Evolutionary conservation across 2,113 vertebrate species (phyloP).

Genomic region (Carassius auratus): DNA sequence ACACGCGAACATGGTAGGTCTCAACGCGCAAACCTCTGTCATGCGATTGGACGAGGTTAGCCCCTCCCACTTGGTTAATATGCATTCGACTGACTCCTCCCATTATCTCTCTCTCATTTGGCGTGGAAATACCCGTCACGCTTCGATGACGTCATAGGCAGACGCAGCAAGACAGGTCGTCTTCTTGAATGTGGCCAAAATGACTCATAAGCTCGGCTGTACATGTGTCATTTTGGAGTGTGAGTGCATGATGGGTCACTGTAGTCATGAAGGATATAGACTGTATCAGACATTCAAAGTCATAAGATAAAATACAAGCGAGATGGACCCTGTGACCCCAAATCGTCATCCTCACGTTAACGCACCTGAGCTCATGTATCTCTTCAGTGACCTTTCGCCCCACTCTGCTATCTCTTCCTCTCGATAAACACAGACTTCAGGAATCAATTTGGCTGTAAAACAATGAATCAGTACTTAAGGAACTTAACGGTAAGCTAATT

Average conservation of each 20-base stretch:
- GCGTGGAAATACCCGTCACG: conserved; percentile 10
- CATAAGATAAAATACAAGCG: background rate
- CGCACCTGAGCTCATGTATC: conserved; percentile 51
- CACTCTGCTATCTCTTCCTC: conserved; percentile 36
- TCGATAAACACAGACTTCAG: conserved; percentile 51
- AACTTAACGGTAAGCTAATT: conserved; percentile 73
- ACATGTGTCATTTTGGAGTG: conserved; percentile 32
- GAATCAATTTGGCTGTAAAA: conserved; percentile 67
- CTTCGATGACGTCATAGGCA: conserved; percentile 29
- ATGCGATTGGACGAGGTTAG: background rate
- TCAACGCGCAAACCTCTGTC: background rate
- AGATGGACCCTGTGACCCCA: conserved; percentile 18
- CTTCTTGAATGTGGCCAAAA: conserved; percentile 26
- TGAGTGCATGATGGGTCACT: conserved; percentile 26
- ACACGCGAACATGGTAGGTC: conserved; percentile 84
- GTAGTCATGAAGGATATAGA: conserved; percentile 35
- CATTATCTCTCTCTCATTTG: background rate
- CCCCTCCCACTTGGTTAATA: background rate
- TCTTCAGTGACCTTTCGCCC: conserved; percentile 62
- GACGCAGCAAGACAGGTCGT: background rate
- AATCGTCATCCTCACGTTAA: conserved; percentile 49
- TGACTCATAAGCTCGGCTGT: conserved; percentile 36
- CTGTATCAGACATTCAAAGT: background rate
- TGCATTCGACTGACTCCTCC: background rate
- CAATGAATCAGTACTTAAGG: conserved; percentile 67